A percentile compares a stretch with the other conserved stretches of the same genome.
These are phyloP conservation scores for Anagrus nilaparvatae DNA, from an alignment of 1,140 invertebrate species.

Conservation along the genomic window DNA sequence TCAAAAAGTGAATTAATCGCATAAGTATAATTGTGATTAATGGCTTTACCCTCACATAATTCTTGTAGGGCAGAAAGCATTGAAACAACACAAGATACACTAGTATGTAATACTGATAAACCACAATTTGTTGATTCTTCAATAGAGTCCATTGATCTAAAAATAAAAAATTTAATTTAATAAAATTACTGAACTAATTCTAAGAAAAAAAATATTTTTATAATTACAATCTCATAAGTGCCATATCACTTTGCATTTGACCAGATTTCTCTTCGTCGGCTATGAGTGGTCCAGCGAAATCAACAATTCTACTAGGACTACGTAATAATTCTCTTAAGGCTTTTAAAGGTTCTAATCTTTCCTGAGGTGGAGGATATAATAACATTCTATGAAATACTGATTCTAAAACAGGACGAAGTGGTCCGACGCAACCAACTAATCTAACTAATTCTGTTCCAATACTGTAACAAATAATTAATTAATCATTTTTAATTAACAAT, in stretches of 20 bases:
- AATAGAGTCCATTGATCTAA: conserved; percentile 81
- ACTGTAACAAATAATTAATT: conserved; percentile 42
- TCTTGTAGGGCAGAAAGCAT: conserved; percentile 74
- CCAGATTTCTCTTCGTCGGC: conserved; percentile 62
- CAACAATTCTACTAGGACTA: conserved; percentile 59
- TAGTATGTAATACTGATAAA: conserved; percentile 62
- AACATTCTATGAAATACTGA: conserved; percentile 88
- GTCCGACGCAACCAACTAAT: conserved; percentile 72
- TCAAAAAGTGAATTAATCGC: conserved; percentile 64
- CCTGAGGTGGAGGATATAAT: conserved; percentile 71
- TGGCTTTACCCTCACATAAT: conserved; percentile 58
- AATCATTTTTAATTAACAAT: conserved; percentile 3
- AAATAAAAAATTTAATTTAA: background rate
- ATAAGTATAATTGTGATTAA: conserved; percentile 47
- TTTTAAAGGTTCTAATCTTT: conserved; percentile 74
- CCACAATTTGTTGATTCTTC: conserved; percentile 59
- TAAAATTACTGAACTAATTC: too few relatives aligned
- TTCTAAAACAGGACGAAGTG: conserved; percentile 77
- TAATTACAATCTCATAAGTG: conserved; percentile 77
- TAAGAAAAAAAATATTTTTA: conserved; percentile 1
- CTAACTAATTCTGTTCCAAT: conserved; percentile 80
- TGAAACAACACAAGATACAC: conserved; percentile 74
- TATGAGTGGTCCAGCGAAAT: conserved; percentile 58
- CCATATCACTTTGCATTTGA: conserved; percentile 76
- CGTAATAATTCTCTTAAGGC: conserved; percentile 66